Percentiles rank a stretch among this genome's conserved stretches.
These are phyloP conservation scores for mouse (Mus musculus) DNA, from an alignment of 2,113 vertebrate species.

Conservation along the genomic window GRCm39 chr1:152547001-152547500, in stretches of 20 bases:
- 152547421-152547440: too few species aligned
- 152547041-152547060: not conserved
- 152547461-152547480: too few species aligned
- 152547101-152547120: not conserved
- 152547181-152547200: not conserved
- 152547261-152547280: not conserved
- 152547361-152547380: not conserved
- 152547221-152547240: conserved; percentile 3
- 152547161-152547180: not conserved
- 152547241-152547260: not conserved
- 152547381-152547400: not conserved
- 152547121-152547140: not conserved
- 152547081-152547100: not conserved
- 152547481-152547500: too few species aligned
- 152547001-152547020: not conserved
- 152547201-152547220: not conserved
- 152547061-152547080: too few species aligned
- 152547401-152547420: too few species aligned
- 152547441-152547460: too few species aligned
- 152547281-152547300: not conserved
- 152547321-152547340: conserved; percentile 29
- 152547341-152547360: not conserved
- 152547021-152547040: not conserved
- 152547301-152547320: conserved; percentile 17
- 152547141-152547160: not conserved